Evolutionary conservation across 2,888 invertebrate genomes (phyloP).

Genomic region (Synanthedon tipuliformis): DNA sequence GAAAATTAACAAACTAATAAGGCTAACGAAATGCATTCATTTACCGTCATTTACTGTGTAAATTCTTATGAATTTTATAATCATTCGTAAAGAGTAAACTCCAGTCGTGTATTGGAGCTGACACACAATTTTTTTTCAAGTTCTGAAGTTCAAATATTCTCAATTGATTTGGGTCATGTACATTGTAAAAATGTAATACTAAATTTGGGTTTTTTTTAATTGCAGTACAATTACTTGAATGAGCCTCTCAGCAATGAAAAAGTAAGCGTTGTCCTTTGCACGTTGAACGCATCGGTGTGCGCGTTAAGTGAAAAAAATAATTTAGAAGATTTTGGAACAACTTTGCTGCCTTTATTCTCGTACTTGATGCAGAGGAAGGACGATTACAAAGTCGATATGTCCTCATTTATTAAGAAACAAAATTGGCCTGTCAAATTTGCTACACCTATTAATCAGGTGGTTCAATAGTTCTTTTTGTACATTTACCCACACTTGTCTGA

Average conservation of each 20-base stretch:
- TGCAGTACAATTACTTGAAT: conserved; percentile 48
- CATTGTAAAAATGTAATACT: no score
- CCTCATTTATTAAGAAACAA: conserved; percentile 11
- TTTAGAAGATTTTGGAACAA: conserved; percentile 22
- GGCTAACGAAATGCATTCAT: no score
- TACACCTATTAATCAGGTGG: conserved; percentile 18
- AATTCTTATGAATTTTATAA: no score
- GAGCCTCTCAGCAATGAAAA: conserved; percentile 32
- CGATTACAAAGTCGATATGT: conserved; percentile 22
- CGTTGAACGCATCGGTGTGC: conserved; percentile 25
- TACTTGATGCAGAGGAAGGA: conserved; percentile 33
- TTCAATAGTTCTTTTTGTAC: background rate
- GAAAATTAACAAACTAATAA: no score
- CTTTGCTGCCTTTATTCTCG: conserved; percentile 37
- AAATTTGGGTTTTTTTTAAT: conserved; percentile 8
- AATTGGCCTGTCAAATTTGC: conserved; percentile 21
- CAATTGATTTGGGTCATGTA: no score
- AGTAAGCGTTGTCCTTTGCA: conserved; percentile 24
- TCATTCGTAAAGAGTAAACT: no score
- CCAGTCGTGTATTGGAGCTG: no score
- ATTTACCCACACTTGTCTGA: no score
- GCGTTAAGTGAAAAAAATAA: conserved; percentile 20
- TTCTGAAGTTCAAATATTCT: no score
- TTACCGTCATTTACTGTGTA: no score
- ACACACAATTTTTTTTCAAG: no score